Evolutionary conservation across 2,888 invertebrate genomes (phyloP).

Genomic region (Drosophila planitibia): DNA sequence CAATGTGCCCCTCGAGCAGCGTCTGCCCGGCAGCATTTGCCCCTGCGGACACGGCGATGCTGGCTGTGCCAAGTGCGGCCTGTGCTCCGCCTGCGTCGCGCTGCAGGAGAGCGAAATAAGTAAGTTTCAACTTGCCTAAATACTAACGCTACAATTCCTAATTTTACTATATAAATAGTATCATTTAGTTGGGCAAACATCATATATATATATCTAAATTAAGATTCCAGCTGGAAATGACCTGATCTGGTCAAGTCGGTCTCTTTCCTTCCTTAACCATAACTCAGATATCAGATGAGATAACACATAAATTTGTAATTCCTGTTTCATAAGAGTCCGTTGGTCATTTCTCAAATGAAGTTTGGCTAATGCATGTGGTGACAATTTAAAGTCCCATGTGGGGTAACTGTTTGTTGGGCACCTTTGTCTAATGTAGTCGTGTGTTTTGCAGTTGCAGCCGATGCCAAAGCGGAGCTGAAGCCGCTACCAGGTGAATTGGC

Average conservation of each 20-base stretch:
- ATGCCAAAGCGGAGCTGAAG: conserved; percentile 80
- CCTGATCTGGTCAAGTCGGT: neutral
- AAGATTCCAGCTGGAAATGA: neutral
- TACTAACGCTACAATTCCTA: too few relatives aligned
- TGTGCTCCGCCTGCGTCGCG: conserved; percentile 94
- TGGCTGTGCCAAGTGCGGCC: conserved; percentile 96
- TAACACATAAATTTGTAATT: neutral
- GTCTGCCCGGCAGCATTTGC: conserved; percentile 95
- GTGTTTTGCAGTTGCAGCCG: conserved; percentile 44
- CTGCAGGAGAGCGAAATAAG: conserved; percentile 85
- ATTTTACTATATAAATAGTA: too few relatives aligned
- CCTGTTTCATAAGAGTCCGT: neutral
- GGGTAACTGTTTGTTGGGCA: neutral
- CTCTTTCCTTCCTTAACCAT: neutral
- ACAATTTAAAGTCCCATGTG: neutral
- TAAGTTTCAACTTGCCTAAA: conserved; percentile 39
- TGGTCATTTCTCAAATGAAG: too few relatives aligned
- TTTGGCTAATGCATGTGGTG: too few relatives aligned
- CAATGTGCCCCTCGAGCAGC: conserved; percentile 90
- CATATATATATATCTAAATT: neutral
- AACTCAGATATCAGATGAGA: neutral
- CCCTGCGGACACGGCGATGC: conserved; percentile 98
- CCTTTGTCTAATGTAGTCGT: neutral
- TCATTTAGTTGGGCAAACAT: neutral
- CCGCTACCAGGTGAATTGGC: conserved; percentile 81